Conservation (phyloP, 2,113 vertebrate species). For the Fregetta grallaria region DNA sequence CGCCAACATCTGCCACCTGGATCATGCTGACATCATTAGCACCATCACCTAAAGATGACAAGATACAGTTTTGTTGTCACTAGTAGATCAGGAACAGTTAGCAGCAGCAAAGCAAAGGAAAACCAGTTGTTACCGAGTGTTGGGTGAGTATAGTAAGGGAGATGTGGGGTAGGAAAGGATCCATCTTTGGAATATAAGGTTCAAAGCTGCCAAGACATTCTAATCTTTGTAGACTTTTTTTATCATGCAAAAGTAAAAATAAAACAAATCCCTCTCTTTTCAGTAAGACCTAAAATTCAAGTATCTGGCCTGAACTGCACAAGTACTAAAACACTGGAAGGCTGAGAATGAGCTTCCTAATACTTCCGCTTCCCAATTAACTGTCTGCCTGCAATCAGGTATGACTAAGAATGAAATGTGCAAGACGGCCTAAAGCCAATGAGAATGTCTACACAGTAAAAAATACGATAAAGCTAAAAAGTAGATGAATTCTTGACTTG, state of each 20-base stretch:
- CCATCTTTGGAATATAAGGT: not conserved
- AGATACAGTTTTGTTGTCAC: not conserved
- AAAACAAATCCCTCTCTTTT: not conserved
- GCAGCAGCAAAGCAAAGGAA: not conserved
- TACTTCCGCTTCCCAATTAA: not conserved
- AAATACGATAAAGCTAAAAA: not conserved
- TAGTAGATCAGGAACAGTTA: not conserved
- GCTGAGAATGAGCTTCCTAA: not conserved
- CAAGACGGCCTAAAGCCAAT: not conserved
- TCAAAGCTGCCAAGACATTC: not conserved
- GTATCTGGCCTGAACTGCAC: not conserved
- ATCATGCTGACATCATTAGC: constrained; percentile 99
- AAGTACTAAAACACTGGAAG: not conserved
- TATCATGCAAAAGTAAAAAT: not conserved
- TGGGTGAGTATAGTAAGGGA: not conserved
- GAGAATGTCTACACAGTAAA: not conserved
- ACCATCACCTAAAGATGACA: constrained; percentile 86
- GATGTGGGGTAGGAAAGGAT: not conserved
- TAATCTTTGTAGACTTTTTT: not conserved
- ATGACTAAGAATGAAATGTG: not conserved
- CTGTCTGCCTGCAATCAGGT: not conserved
- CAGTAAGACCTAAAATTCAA: not conserved
- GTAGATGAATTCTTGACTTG: not conserved
- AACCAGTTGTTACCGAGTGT: not conserved
- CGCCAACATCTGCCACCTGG: constrained; percentile 96